phyloP scores from a whole-genome alignment of 2,797 vertebrate genomes.

The Antennarius maculatus region DNA sequence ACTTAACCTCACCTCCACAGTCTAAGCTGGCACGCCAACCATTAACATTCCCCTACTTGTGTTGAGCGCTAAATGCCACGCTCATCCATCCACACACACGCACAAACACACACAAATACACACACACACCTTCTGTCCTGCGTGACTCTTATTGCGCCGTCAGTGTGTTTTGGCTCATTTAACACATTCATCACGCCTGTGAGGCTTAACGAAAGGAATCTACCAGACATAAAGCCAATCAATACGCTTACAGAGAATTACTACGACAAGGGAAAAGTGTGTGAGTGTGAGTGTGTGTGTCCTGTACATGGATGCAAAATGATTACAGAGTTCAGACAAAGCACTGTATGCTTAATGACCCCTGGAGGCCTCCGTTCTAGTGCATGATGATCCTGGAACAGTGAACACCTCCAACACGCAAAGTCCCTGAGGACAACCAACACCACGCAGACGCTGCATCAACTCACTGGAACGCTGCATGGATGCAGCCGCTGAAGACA shows the following conservation, averaged over 20 bases:
- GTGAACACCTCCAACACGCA: not conserved
- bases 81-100: conserved; percentile 25
- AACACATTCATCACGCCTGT: conserved; percentile 19
- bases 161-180: conserved; percentile 20
- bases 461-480: not conserved
- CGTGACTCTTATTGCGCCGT: conserved; percentile 14
- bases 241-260: conserved; percentile 22
- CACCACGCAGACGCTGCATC: too few relatives aligned
- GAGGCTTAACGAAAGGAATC: conserved; percentile 5
- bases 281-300: conserved; percentile 7
- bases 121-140: conserved; percentile 14
- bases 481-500: not conserved
- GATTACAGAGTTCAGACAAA: conserved; percentile 39
- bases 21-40: conserved; percentile 36
- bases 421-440: too few relatives aligned
- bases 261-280: conserved; percentile 3
- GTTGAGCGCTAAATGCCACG: conserved; percentile 39
- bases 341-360: conserved; percentile 18
- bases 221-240: conserved; percentile 20
- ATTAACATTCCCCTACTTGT: conserved; percentile 59
- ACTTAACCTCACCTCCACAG: conserved; percentile 56
- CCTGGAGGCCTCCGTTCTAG: conserved; percentile 5
- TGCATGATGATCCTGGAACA: conserved; percentile 23
- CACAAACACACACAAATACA: not conserved
- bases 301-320: conserved; percentile 41